Base-by-base conservation (phyloP, 2,888 invertebrate genomes). In the Catocala nupta region DNA sequence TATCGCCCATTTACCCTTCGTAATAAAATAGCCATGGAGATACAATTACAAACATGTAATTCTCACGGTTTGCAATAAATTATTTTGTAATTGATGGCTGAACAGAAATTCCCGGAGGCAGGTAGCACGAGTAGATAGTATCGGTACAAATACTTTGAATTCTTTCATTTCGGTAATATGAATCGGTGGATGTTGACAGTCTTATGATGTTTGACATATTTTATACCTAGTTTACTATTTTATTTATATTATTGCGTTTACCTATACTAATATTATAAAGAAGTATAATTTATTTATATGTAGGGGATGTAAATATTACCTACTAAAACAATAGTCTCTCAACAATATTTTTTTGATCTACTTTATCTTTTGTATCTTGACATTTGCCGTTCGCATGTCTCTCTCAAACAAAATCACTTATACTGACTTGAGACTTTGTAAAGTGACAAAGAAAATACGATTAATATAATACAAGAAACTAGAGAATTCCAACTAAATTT, bases 31-130 rank as follows among this genome's bases (percentile, higher is more conserved):
- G 52, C 9, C 13, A 10, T 65, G 71, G 61, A 58, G 53, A 68
- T 54, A 74, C 57, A 66, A 71, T 73, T 73, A 70, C 55, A 6
- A 65, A 71, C 63, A 47, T 39, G 5, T n/a, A 39, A n/a, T 75
- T 86, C 86, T 83, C 84, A 86, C 83, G 81, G 77, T 70, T 78
- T 60, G 78, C 78, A 77, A 85, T 87, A 88, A 86, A 87, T 85
- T 81, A 84, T 69, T 12, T 63, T 56, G 59, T 78, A 85, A 85
- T 83, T 83, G 83, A 85, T 78, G 84, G 76, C 75, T 69, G 69
- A 66, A 65, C 63, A 70, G 71, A 57, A 68, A 69, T 65, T 59
- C 77, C 70, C 68, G 59, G 76, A 77, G 63, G 81, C 88, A 89
- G 89, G 90, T 90, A 90, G 86, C 82, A 69, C 69, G 73, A 72